Base-by-base conservation (phyloP, 2,888 invertebrate genomes). In the Platycheirus rosarum region DNA sequence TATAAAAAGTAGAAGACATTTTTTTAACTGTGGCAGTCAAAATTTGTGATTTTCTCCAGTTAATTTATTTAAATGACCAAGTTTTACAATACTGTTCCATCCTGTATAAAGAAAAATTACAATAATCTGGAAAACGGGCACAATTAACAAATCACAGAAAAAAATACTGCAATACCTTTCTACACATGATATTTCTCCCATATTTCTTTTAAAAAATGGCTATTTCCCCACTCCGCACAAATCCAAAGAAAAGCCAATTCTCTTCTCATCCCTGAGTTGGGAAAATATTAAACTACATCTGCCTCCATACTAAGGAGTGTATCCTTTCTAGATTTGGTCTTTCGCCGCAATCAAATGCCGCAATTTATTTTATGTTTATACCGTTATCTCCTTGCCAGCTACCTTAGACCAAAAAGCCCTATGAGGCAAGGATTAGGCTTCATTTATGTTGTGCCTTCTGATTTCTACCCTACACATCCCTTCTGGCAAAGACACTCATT, bases 91-190 rank as follows among this genome's bases (percentile, higher is more conserved):
- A 13, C 4, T 42, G 0, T 14, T 23, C 9, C 9, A 20, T 13
- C 20, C 4, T 26, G 13, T n/a, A n/a, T n/a, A 48, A 63, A 65
- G 63, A 65, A 57, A 77, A 70, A 77, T 70, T 77, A 70, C 70
- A 65, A 57, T 48, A 69, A 70, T 65, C 55, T 55, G 16, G 48
- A 65, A 65, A 63, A 69, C 63, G 48, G 48, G 37, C 70, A 26
- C 76, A 77, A 77, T 77, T 77, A 77, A 70, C 70, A 70, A 77
- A 70, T 77, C 69, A 77, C 70, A 77, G 46, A 76, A 14, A 40
- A n/a, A 32, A 42, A 35, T 55, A 57, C 70, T 77, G 75, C 75
- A 68, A 55, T 57, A 57, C 37, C 46, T 62, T n/a, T n/a, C n/a
- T n/a, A n/a, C n/a, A n/a, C n/a, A n/a, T n/a, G n/a, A n/a, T n/a